Percentiles rank a stretch among this genome's conserved stretches.
Conservation (phyloP, 2,113 vertebrate species). For the Hydrochoerus hydrochaeris region DNA sequence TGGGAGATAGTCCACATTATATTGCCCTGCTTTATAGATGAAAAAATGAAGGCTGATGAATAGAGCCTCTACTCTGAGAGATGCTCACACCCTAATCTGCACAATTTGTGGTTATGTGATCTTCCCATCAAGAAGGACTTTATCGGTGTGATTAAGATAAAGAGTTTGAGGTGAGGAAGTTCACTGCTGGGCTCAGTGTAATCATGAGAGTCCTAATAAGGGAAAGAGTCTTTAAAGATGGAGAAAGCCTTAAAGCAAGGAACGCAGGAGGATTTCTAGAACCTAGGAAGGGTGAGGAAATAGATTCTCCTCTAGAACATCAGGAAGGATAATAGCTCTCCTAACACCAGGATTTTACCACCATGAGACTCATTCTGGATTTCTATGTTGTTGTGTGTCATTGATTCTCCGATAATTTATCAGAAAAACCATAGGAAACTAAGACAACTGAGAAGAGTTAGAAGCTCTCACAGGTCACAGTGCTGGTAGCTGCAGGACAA, state of each 20-base stretch:
- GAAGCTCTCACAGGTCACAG: neutral
- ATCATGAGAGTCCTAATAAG: neutral
- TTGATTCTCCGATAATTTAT: neutral
- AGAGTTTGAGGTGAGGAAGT: neutral
- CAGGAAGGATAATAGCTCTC: neutral
- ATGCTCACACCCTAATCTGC: accelerated
- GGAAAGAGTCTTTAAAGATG: neutral
- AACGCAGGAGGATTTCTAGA: neutral
- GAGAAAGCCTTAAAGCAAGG: neutral
- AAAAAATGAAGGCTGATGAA: neutral
- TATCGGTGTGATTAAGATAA: neutral
- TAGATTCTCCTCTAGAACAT: neutral
- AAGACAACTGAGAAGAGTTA: neutral
- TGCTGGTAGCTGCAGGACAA: too few relatives aligned
- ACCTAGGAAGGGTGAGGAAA: neutral
- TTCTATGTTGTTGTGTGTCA: neutral
- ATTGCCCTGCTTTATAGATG: neutral
- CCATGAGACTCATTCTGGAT: neutral
- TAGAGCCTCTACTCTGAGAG: neutral
- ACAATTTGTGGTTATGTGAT: neutral
- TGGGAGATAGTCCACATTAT: neutral
- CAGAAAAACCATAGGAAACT: neutral
- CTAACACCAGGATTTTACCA: neutral
- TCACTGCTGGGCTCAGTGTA: neutral
- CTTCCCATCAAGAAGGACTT: neutral